Percentiles rank a stretch among this genome's conserved stretches.
These are phyloP conservation scores for Littorina saxatilis DNA, from an alignment of 1,140 invertebrate genomes.

Conservation along the genomic window DNA sequence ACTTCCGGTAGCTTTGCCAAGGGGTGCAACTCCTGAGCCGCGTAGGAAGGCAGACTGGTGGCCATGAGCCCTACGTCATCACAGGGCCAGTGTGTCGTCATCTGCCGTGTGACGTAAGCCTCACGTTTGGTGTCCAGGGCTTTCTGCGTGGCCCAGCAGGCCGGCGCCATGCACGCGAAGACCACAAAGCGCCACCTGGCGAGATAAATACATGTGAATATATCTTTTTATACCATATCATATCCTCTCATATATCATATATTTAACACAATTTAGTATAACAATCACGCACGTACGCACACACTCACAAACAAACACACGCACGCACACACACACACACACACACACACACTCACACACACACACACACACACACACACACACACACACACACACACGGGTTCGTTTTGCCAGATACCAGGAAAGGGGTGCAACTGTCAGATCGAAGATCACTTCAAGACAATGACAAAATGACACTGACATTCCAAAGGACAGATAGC, in stretches of 20 bases:
- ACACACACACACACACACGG: slow-evolving; percentile 9
- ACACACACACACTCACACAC: not conserved
- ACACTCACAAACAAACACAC: slow-evolving; percentile 8
- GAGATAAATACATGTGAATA: not conserved
- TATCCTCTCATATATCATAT: not conserved
- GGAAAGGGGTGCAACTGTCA: no score
- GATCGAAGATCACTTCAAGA: no score
- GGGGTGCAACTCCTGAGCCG: slow-evolving; percentile 25
- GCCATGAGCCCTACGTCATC: slow-evolving; percentile 45
- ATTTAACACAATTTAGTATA: not conserved
- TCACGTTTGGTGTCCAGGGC: slow-evolving; percentile 48
- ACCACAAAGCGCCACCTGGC: slow-evolving; percentile 55
- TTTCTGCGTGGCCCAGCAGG: slow-evolving; percentile 50
- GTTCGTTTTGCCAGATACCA: no score
- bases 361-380: not conserved
- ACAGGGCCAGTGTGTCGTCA: slow-evolving; percentile 61
- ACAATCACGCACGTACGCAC: not conserved
- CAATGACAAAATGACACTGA: no score
- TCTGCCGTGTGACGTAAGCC: slow-evolving; percentile 49
- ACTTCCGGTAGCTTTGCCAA: slow-evolving; percentile 50
- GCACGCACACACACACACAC: not conserved
- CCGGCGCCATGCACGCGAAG: slow-evolving; percentile 59
- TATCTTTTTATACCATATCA: not conserved
- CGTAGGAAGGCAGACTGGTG: slow-evolving; percentile 11
- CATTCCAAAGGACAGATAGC: no score